Percentiles rank a stretch among this genome's conserved stretches.
phyloP scores from a whole-genome alignment of 2,113 vertebrate species.

The Andinoacara biseriatus region DNA sequence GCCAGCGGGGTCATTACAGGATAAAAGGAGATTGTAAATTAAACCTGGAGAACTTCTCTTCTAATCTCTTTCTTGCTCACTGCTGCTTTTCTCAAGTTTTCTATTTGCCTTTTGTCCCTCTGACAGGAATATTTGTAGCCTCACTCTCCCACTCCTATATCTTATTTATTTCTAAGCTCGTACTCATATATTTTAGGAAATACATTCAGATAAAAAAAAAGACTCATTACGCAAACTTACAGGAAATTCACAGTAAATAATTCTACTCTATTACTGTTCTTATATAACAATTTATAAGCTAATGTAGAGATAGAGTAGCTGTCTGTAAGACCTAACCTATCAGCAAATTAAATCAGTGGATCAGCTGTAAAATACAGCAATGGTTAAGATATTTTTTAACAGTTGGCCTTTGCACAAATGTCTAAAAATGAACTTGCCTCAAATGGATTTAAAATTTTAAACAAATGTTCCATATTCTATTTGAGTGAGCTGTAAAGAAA shows the following conservation, averaged over 20 bases:
- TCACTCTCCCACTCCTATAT: not conserved
- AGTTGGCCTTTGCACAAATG: not conserved
- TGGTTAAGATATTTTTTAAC: not conserved
- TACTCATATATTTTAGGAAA: not conserved
- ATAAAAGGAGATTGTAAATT: constrained; percentile 53
- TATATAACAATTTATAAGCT: not conserved
- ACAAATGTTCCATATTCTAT: rapidly evolving
- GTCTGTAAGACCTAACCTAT: not conserved
- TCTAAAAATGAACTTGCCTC: not conserved
- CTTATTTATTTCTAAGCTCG: not conserved
- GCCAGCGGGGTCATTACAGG: constrained; percentile 51
- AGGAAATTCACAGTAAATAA: not conserved
- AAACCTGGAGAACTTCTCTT: constrained; percentile 36
- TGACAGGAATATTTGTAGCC: not conserved
- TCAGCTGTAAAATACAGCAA: not conserved
- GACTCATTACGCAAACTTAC: not conserved
- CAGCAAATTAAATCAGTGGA: not conserved
- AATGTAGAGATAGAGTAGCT: not conserved
- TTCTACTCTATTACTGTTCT: not conserved
- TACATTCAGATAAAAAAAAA: not conserved
- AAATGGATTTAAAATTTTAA: not conserved
- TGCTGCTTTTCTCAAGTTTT: constrained; percentile 1
- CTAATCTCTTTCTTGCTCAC: constrained; percentile 34
- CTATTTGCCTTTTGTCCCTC: not conserved
- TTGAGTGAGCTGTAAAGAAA: not conserved